These are phyloP conservation scores for Tiphia femorata DNA, from an alignment of 2,888 invertebrate genomes.

Conservation along the genomic window DNA sequence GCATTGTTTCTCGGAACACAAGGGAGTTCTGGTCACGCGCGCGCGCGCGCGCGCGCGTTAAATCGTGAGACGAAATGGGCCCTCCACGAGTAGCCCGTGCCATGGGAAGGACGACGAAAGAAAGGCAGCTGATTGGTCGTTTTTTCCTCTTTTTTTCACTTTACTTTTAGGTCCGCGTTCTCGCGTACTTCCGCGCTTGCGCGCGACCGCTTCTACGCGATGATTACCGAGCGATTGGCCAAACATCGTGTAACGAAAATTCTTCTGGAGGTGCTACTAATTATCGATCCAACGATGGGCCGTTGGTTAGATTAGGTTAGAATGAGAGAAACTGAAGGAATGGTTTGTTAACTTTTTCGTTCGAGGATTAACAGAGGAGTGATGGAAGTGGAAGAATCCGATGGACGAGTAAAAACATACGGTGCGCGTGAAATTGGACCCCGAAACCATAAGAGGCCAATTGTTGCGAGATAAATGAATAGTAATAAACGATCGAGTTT, in stretches of 20 bases:
- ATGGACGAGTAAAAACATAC: too few relatives aligned
- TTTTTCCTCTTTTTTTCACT: conserved; percentile 19
- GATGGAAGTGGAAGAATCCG: conserved; percentile 10
- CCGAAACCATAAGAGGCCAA: conserved; percentile 12
- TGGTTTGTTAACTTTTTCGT: too few relatives aligned
- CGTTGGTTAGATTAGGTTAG: too few relatives aligned
- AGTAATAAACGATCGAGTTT: not conserved
- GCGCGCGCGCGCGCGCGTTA: conserved; percentile 3
- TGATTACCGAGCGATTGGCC: too few relatives aligned
- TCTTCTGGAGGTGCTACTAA: too few relatives aligned
- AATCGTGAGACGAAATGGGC: not conserved
- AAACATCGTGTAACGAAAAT: too few relatives aligned
- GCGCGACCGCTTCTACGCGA: too few relatives aligned
- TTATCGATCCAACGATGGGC: too few relatives aligned
- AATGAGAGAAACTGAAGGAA: too few relatives aligned
- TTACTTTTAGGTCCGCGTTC: not conserved
- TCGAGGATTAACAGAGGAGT: not conserved
- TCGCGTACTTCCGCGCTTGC: not conserved
- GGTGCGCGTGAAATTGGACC: conserved; percentile 3
- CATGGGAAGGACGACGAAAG: conserved; percentile 12
- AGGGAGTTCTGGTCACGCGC: conserved; percentile 4
- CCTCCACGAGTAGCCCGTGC: conserved; percentile 10
- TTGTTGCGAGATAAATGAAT: not conserved
- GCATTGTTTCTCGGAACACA: conserved; percentile 9
- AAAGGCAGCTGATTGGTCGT: conserved; percentile 32